phyloP scores from a whole-genome alignment of 2,888 invertebrate species.

The Lochmaea crataegi region DNA sequence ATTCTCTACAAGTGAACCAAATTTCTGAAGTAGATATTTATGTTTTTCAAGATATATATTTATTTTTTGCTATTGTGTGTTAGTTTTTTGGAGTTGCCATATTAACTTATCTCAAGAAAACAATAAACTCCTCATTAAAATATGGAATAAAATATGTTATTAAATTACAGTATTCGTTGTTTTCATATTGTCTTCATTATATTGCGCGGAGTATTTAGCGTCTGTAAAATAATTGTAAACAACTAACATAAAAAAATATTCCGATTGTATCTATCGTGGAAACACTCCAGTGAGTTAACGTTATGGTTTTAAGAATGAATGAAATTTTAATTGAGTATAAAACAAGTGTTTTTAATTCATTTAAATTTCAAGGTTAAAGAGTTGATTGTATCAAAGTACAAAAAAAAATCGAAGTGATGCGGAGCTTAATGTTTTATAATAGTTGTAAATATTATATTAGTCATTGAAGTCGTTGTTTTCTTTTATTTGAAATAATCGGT shows the following conservation, averaged over 20 bases:
- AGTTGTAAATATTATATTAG: neutral
- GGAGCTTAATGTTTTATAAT: neutral
- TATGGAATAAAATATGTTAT: too few species aligned
- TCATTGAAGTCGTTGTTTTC: neutral
- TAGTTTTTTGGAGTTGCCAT: too few species aligned
- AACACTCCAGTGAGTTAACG: neutral
- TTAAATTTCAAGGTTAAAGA: slow-evolving; percentile 6
- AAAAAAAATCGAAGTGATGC: neutral
- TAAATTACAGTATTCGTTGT: too few species aligned
- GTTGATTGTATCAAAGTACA: neutral
- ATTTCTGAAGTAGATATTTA: too few species aligned
- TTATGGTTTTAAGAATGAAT: slow-evolving; percentile 2
- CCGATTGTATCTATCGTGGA: neutral
- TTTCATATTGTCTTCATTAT: too few species aligned
- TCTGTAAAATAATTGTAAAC: neutral
- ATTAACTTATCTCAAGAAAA: too few species aligned
- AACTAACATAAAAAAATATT: neutral
- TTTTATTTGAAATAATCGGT: neutral
- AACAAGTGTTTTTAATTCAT: slow-evolving; percentile 5
- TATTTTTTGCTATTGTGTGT: too few species aligned
- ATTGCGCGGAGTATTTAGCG: too few species aligned
- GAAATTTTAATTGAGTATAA: slow-evolving; percentile 6
- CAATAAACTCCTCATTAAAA: too few species aligned
- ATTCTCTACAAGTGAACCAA: too few species aligned
- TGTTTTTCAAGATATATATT: too few species aligned